Base-by-base conservation (phyloP, 2,888 invertebrate species). In the Andrena haemorrhoa region DNA sequence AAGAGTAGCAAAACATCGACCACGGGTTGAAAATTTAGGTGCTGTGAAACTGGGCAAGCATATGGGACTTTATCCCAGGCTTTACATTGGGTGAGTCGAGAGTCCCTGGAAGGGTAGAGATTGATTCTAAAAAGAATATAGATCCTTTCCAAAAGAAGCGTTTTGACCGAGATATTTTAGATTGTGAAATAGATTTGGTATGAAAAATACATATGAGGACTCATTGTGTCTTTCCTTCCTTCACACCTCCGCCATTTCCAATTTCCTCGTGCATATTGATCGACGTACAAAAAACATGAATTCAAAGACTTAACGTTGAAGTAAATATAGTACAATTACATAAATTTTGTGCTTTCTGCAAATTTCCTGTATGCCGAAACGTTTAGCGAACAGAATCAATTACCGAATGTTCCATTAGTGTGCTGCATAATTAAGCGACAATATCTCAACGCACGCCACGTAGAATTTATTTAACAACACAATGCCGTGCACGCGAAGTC, bases 341-440 rank as follows among this genome's bases (percentile, higher is more conserved):
- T 51, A 20, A 23, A 53, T 53, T 26, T 26, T 10, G 23, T 10
- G 56, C 56, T 56, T 56, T 56, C 23, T 20, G 20, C 26, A 26
- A 56, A 56, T 56, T n/a, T 0, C 26, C 10, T 23, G 4, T 26
- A 26, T 26, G 10, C 4, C 26, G 23, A 56, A 56, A 56, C 26
- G 23, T 12, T 26, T 26, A 56, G 8, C 10, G 31, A 51, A 66
- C 31, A 20, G 31, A 66, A 66, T 51, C 66, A 20, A 49, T 61
- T 61, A 33, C 12, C 33, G 31, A 31, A 33, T 33, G n/a, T 31
- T 61, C 61, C 33, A n/a, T 61, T 61, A 61, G 33, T 8, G 4
- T 2, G 35, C 16, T 26, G 41, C 65, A 20, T 41, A 41, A 56
- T 47, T 47, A 63, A 10, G 12, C 2, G 7, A 47, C 12, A 41